Conservation (phyloP, 2,797 vertebrate species). For the Lepilemur ruficaudatus region DNA sequence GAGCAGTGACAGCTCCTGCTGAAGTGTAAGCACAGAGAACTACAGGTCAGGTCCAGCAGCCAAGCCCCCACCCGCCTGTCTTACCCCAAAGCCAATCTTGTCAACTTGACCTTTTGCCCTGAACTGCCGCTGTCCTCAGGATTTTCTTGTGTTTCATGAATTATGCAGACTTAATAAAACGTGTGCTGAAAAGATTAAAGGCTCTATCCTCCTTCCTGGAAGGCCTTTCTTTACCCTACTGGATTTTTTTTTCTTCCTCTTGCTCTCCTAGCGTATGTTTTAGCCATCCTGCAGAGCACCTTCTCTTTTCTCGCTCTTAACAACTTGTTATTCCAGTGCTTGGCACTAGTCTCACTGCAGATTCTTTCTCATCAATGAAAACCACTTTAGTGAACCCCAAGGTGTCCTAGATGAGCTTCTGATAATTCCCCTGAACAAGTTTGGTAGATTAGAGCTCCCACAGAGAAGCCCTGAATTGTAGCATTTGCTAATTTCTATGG, state of each 20-base stretch:
- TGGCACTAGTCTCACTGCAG: not conserved
- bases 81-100: conserved; percentile 43
- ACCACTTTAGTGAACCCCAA: not conserved
- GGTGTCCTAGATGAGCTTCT: not conserved
- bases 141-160: conserved; percentile 39
- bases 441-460: not conserved
- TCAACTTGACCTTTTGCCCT: conserved; percentile 68
- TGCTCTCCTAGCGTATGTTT: not conserved
- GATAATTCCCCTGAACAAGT: not conserved
- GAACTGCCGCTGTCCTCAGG: conserved; percentile 26
- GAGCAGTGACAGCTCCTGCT: not conserved
- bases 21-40: not conserved
- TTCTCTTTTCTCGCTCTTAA: not conserved
- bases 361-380: not conserved
- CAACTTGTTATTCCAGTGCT: not conserved
- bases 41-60: not conserved
- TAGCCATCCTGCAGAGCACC: not conserved
- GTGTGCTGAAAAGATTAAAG: conserved; percentile 19
- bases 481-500: not conserved
- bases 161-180: conserved; percentile 69
- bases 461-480: not conserved
- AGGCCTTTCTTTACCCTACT: not conserved
- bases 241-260: not conserved
- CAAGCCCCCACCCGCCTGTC: not conserved
- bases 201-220: not conserved